These are phyloP conservation scores for Xestia rhomboidea DNA, from an alignment of 2,888 invertebrate species.

Conservation along the genomic window DNA sequence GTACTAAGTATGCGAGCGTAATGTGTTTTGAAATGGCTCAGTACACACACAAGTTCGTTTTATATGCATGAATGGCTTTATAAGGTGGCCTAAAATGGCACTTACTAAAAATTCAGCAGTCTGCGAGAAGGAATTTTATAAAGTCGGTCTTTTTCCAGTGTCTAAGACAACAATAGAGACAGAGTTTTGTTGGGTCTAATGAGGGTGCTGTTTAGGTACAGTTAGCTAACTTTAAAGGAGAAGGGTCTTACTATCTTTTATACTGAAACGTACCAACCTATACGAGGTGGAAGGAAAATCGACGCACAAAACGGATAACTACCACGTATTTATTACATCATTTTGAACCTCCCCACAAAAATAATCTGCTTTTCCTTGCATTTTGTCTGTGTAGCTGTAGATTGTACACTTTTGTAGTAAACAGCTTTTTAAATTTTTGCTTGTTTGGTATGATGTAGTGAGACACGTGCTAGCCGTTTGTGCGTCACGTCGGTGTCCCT, in stretches of 20 bases:
- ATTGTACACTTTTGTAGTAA: too few species aligned
- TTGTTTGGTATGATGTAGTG: too few species aligned
- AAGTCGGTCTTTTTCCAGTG: background rate
- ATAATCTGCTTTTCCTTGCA: too few species aligned
- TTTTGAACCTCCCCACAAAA: too few species aligned
- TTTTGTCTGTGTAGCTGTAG: too few species aligned
- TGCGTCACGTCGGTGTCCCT: too few species aligned
- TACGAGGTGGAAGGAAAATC: background rate
- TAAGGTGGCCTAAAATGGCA: slow-evolving; percentile 7
- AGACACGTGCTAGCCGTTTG: too few species aligned
- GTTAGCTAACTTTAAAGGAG: background rate
- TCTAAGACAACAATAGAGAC: background rate
- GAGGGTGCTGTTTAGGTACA: background rate
- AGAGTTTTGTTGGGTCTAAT: slow-evolving; percentile 26
- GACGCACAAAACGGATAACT: too few species aligned
- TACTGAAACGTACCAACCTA: background rate
- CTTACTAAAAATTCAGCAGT: slow-evolving; percentile 29
- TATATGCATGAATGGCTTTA: slow-evolving; percentile 42
- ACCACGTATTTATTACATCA: too few species aligned
- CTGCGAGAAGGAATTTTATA: slow-evolving; percentile 14
- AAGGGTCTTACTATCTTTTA: background rate
- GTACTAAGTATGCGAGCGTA: slow-evolving; percentile 5
- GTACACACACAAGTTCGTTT: slow-evolving; percentile 27
- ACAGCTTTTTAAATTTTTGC: too few species aligned
- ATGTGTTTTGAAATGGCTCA: slow-evolving; percentile 35